Conservation (phyloP, 2,797 vertebrate genomes). For the Pseudochirops corinnae region DNA sequence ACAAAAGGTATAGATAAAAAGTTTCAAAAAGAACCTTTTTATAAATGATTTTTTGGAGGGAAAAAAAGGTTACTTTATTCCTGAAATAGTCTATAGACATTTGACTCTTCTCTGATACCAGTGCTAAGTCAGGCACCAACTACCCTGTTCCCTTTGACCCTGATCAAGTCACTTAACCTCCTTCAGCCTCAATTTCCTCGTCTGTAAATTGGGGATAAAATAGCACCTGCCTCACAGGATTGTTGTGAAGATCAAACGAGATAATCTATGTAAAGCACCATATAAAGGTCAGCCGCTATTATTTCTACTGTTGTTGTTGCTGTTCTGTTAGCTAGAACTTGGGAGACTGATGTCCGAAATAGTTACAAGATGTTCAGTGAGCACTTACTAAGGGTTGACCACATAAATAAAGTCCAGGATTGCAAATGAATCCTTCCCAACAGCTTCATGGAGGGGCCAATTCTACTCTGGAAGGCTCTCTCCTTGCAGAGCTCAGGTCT, state of each 20-base stretch:
- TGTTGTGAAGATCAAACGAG: background rate
- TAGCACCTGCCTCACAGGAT: background rate
- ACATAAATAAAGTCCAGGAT: background rate
- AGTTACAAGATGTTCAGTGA: background rate
- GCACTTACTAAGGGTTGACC: background rate
- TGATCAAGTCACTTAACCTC: background rate
- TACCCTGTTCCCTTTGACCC: background rate
- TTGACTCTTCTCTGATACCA: background rate
- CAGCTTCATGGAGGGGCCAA: background rate
- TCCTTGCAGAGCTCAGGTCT: background rate
- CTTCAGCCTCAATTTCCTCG: background rate
- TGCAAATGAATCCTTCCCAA: background rate
- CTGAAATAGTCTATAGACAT: background rate
- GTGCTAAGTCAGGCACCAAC: background rate
- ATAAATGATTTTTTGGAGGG: background rate
- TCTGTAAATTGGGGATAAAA: background rate
- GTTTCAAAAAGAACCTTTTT: background rate
- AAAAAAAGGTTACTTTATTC: background rate
- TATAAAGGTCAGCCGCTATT: background rate
- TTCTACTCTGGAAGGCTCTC: background rate
- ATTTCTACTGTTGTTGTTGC: no score
- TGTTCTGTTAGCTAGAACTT: background rate
- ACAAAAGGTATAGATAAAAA: background rate
- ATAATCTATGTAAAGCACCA: background rate
- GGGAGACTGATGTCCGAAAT: background rate